Evolutionary conservation across 2,888 invertebrate species (phyloP), one percentile per base, ranked within the genome.

Genomic region (Platerodrilus igneus): DNA sequence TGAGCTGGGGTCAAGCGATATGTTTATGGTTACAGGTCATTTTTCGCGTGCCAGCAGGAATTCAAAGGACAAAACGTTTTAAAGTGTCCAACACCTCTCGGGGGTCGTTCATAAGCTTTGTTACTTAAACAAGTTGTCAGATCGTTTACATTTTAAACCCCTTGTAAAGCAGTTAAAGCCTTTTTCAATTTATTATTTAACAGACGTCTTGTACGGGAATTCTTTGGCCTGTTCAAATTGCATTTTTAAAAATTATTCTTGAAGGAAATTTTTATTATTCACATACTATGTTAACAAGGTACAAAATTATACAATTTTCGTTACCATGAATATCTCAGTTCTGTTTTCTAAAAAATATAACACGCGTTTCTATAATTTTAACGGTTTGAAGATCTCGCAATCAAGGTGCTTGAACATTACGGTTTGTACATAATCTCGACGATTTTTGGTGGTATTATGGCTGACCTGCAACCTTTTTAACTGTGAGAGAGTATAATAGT

Each of bases 401-500:
- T 31, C 28, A 37, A 26, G 28, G 14, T 34, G 38, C 29, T 22
- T 31, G 25, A 28, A 39, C 32, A 40, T 33, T 31, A 37, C 29
- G 13, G 32, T 15, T 30, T 28, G 18, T 37, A 53, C 53, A 48
- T 39, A 48, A 53, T 54, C 53, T 53, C 31, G 51, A 45, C 49
- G 53, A 57, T 55, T 53, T 56, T 57, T 38, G 40, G 45, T 26
- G 52, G 50, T 51, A 54, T 57, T 55, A 56, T 44, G 45, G 35
- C 43, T 49, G 49, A 54, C 52, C 54, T 45, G 31, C 47, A 46
- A 48, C 51, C 54, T 45, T 39, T 32, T 50, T 47, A 51, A 62
- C 61, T 60, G 59, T 62, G 62, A 56, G 62, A 62, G 58, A 59
- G 52, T 53, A 30, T 30, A 28, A 25, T 15, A 38, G 32, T 34